Percentiles rank a stretch among this genome's conserved stretches.
Evolutionary conservation across 2,888 invertebrate genomes (phyloP).

Genomic region (Hypolimnas misippus): DNA sequence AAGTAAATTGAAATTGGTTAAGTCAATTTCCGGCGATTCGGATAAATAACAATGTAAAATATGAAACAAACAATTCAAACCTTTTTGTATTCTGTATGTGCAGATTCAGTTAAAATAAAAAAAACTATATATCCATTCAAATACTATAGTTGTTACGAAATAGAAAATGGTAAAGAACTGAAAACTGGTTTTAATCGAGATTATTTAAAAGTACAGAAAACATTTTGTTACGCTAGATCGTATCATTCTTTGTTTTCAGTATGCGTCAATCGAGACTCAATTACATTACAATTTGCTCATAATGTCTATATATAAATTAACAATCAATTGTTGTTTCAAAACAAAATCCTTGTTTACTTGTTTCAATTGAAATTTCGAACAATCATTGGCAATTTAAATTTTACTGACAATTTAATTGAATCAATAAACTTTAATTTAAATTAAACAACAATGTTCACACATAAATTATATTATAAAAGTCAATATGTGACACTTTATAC

Average conservation of each 20-base stretch:
- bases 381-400: too few species aligned
- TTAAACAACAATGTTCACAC: not conserved
- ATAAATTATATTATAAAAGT: not conserved
- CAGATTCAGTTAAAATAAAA: too few species aligned
- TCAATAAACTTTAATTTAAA: not conserved
- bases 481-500: not conserved
- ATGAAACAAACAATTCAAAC: too few species aligned
- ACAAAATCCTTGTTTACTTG: not conserved
- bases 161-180: not conserved
- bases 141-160: too few species aligned
- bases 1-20: too few species aligned
- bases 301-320: not conserved
- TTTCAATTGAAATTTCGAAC: not conserved
- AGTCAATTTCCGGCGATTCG: too few species aligned
- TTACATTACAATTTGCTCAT: too few species aligned
- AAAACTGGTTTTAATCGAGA: not conserved
- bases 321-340: not conserved
- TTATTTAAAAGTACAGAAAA: not conserved
- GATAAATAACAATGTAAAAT: too few species aligned
- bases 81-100: too few species aligned
- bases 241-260: slow-evolving; percentile 13
- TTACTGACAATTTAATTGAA: too few species aligned
- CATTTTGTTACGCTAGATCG: slow-evolving; percentile 14
- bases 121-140: too few species aligned
- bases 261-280: not conserved